Evolutionary conservation across 2,888 invertebrate genomes (phyloP).

Genomic region (Tetragnatha montana): DNA sequence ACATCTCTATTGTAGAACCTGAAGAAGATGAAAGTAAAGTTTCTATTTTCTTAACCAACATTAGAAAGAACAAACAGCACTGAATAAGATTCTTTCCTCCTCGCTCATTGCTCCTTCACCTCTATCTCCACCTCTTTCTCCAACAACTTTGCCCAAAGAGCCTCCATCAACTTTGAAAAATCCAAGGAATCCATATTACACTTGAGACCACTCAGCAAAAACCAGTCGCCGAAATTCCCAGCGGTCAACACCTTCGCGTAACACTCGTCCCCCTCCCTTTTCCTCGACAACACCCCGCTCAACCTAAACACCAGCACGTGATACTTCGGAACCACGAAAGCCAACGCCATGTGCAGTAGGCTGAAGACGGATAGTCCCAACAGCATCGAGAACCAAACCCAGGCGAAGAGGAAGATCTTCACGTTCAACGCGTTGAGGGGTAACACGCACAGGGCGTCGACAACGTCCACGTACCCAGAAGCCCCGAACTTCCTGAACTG

Average conservation of each 20-base stretch:
- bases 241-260: not conserved
- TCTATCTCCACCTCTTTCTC: slow-evolving; percentile 8
- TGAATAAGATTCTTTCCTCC: no score
- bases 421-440: slow-evolving; percentile 73
- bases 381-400: slow-evolving; percentile 72
- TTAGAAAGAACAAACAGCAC: no score
- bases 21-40: no score
- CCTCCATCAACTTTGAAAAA: slow-evolving; percentile 30
- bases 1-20: no score
- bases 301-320: not conserved
- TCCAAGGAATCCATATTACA: slow-evolving; percentile 28
- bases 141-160: slow-evolving; percentile 1
- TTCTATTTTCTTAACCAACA: no score
- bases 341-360: slow-evolving; percentile 7
- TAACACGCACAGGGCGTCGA: slow-evolving; percentile 73
- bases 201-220: slow-evolving; percentile 31
- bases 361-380: slow-evolving; percentile 36
- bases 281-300: not conserved
- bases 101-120: no score
- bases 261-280: not conserved
- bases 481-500: slow-evolving; percentile 71
- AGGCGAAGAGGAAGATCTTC: slow-evolving; percentile 72
- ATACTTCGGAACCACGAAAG: slow-evolving; percentile 6
- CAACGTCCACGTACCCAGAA: slow-evolving; percentile 71
- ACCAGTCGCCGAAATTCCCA: slow-evolving; percentile 59